Evolutionary conservation across 2,797 vertebrate species (phyloP).

Genomic region (Gymnocypris eckloni): DNA sequence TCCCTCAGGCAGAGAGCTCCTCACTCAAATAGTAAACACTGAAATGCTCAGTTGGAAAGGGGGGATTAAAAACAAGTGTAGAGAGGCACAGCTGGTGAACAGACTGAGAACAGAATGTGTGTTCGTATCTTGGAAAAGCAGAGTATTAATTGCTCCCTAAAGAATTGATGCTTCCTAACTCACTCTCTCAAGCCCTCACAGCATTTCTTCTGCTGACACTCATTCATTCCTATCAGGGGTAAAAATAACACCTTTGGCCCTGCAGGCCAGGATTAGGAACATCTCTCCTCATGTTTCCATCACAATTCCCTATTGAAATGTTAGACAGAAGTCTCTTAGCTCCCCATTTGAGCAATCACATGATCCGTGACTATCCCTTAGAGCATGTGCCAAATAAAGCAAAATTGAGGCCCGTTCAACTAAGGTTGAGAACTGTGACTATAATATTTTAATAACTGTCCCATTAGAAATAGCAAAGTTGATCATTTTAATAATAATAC

Average conservation of each 20-base stretch:
- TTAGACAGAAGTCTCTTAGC: not conserved
- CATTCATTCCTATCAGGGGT: conserved; percentile 71
- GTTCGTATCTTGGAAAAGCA: conserved; percentile 72
- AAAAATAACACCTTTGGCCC: conserved; percentile 74
- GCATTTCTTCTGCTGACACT: conserved; percentile 52
- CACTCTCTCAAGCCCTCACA: conserved; percentile 54
- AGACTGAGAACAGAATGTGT: conserved; percentile 63
- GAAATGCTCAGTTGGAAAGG: conserved; percentile 54
- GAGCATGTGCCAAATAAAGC: not conserved
- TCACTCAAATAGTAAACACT: conserved; percentile 69
- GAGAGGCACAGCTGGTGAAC: conserved; percentile 55
- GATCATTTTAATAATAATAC: too few relatives aligned
- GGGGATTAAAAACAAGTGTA: conserved; percentile 17
- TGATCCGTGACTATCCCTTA: not conserved
- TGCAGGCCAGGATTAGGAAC: conserved; percentile 74
- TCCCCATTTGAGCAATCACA: not conserved
- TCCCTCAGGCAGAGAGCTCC: conserved; percentile 56
- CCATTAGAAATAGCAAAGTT: not conserved
- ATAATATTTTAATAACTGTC: not conserved
- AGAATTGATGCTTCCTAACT: conserved; percentile 68
- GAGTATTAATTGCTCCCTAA: conserved; percentile 73
- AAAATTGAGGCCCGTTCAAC: not conserved
- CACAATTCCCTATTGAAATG: conserved; percentile 3
- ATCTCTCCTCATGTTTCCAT: conserved; percentile 38
- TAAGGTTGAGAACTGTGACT: not conserved